Percentiles rank a stretch among this genome's conserved stretches.
phyloP scores from a whole-genome alignment of 2,113 vertebrate genomes.

The Eubucco bourcierii region DNA sequence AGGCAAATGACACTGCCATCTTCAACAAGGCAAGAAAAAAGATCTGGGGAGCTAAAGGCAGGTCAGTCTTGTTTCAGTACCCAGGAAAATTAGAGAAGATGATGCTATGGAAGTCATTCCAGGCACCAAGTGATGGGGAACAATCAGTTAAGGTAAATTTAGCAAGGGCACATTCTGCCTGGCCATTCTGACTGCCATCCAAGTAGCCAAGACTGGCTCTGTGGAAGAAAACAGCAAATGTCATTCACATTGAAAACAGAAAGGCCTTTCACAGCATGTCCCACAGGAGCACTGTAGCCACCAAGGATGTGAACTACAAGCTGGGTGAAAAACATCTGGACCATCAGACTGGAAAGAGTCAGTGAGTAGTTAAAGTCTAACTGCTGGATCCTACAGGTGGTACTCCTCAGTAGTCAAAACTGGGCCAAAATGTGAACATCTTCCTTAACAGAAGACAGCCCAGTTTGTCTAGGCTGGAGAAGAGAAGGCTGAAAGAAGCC shows the following conservation, averaged over 20 bases:
- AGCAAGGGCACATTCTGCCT: neutral
- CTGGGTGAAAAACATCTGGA: neutral
- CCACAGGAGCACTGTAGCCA: neutral
- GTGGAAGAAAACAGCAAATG: neutral
- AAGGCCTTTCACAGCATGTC: neutral
- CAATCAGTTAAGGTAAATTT: neutral
- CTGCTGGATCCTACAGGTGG: neutral
- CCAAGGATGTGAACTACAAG: neutral
- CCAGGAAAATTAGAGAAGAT: neutral
- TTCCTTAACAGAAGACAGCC: neutral
- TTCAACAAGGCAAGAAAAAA: neutral
- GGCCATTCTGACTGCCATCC: neutral
- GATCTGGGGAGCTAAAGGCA: neutral
- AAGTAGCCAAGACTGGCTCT: neutral
- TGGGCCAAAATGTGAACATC: neutral
- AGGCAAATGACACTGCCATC: neutral
- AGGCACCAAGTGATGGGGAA: neutral
- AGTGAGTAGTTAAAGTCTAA: neutral
- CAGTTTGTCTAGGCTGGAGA: neutral
- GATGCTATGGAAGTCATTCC: accelerated
- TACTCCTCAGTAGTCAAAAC: neutral
- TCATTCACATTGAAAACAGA: neutral
- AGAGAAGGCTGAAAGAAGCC: neutral
- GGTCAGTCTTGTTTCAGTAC: neutral
- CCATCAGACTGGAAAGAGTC: neutral